Conservation (phyloP, 2,113 vertebrate genomes). For the Pelodiscus sinensis region DNA sequence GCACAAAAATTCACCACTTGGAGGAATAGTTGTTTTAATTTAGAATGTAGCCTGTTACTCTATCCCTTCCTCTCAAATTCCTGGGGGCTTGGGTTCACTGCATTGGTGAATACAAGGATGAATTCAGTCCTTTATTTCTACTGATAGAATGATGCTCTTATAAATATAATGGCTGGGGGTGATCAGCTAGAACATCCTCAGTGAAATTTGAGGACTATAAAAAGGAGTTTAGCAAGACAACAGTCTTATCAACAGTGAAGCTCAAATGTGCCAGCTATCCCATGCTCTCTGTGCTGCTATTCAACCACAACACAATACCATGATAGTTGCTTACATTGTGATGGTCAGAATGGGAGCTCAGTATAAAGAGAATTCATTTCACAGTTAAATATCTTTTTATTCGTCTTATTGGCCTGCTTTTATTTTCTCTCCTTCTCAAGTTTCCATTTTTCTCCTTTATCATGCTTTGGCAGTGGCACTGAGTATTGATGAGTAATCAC, state of each 20-base stretch:
- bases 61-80: neutral
- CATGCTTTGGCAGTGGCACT: neutral
- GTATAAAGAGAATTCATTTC: neutral
- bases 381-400: neutral
- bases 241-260: rapidly evolving
- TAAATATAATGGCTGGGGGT: neutral
- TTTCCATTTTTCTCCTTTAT: constrained; percentile 26
- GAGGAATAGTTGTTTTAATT: neutral
- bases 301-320: rapidly evolving
- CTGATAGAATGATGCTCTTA: neutral
- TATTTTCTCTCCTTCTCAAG: constrained; percentile 1
- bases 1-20: neutral
- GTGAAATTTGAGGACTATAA: rapidly evolving
- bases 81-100: neutral
- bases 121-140: neutral
- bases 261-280: rapidly evolving
- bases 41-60: neutral
- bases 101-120: rapidly evolving
- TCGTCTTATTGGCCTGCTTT: neutral
- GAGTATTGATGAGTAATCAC: constrained; percentile 30
- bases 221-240: neutral
- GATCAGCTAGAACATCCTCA: neutral
- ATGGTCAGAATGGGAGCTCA: neutral
- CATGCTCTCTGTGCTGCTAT: neutral
- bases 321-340: neutral